These are phyloP conservation scores for Nannobrachium achirus DNA, from an alignment of 2,113 vertebrate species.

Conservation along the genomic window DNA sequence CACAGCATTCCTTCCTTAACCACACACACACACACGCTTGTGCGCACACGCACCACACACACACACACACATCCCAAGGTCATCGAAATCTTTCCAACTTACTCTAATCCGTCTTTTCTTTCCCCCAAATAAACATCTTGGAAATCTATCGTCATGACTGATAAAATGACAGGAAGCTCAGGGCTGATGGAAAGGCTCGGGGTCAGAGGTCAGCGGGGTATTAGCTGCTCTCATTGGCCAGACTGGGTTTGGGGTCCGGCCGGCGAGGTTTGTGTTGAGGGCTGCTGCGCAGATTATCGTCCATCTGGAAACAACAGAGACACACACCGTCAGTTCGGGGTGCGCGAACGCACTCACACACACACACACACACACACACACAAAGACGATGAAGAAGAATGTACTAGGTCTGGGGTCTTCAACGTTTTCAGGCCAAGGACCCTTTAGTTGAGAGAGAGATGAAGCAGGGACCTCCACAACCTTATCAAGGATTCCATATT, in stretches of 20 bases:
- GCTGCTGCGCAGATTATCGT: constrained; percentile 95
- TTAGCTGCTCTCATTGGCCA: constrained; percentile 78
- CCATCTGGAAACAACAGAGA: constrained; percentile 86
- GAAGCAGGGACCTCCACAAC: not conserved
- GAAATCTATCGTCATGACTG: constrained; percentile 51
- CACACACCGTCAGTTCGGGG: too few relatives aligned
- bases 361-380: not conserved
- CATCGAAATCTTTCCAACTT: constrained; percentile 44
- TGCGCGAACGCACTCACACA: not conserved
- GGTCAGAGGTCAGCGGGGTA: constrained; percentile 69
- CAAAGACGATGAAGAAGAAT: not conserved
- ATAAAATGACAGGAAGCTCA: not conserved
- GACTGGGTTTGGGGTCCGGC: constrained; percentile 83
- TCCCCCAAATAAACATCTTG: constrained; percentile 48
- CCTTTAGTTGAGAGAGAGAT: not conserved
- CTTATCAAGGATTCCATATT: too few relatives aligned
- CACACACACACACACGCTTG: constrained; percentile 28
- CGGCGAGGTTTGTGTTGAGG: constrained; percentile 92
- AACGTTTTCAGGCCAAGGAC: too few relatives aligned
- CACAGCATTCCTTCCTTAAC: constrained; percentile 50
- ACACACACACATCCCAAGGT: constrained; percentile 17
- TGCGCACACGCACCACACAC: constrained; percentile 24
- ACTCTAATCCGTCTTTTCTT: constrained; percentile 32
- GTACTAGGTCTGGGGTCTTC: not conserved
- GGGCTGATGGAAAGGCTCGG: constrained; percentile 6